These are phyloP conservation scores for Oreochromis grahami DNA, from an alignment of 2,797 vertebrate genomes.

Conservation along the genomic window DNA sequence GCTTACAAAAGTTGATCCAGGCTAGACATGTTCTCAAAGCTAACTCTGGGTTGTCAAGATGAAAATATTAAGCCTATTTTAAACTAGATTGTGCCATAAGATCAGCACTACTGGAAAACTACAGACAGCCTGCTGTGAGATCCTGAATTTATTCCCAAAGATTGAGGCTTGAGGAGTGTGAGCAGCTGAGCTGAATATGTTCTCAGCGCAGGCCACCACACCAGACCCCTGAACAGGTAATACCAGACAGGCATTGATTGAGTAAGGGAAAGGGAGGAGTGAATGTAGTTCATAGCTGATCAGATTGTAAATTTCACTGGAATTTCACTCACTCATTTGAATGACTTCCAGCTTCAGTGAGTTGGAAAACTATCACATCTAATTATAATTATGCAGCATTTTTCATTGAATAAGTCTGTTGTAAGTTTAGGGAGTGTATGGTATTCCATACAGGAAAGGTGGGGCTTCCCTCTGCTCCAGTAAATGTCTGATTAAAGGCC, in stretches of 20 bases:
- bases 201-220: conserved; percentile 24
- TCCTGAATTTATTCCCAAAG: not conserved
- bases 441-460: conserved; percentile 1
- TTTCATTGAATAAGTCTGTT: not conserved
- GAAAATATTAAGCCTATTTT: not conserved
- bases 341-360: not conserved
- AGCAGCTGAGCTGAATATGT: not conserved
- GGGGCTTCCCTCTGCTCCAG: conserved; percentile 1
- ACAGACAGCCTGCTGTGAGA: not conserved
- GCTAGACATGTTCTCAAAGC: not conserved
- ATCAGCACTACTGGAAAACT: not conserved
- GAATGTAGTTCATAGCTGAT: not conserved
- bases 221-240: not conserved
- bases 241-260: not conserved
- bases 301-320: not conserved
- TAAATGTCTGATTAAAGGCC: not conserved
- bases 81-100: not conserved
- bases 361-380: not conserved
- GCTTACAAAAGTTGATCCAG: not conserved
- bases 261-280: not conserved
- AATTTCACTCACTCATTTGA: not conserved
- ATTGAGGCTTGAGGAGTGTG: not conserved
- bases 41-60: not conserved
- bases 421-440: not conserved
- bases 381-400: not conserved